These are phyloP conservation scores for Linnaemya tessellans DNA, from an alignment of 2,888 invertebrate species.

Conservation along the genomic window DNA sequence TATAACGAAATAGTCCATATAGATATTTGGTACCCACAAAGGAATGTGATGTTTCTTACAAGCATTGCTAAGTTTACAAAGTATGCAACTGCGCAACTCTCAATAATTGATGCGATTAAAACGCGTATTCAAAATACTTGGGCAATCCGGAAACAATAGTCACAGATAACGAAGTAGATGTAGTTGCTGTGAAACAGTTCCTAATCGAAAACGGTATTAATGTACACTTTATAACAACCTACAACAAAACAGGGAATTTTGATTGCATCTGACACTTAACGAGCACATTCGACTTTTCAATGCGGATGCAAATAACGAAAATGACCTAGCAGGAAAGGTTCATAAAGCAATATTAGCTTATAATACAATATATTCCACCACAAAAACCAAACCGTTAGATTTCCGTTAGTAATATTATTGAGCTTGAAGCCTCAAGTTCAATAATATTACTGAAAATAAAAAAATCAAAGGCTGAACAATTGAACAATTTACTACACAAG, in stretches of 20 bases:
- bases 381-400: constrained; percentile 26
- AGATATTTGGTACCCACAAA: constrained; percentile 2
- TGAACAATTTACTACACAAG: no score
- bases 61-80: background rate
- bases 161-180: constrained; percentile 62
- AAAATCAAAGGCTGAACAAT: no score
- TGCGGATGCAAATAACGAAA: constrained; percentile 6
- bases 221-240: constrained; percentile 49
- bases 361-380: constrained; percentile 24
- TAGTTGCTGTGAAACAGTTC: constrained; percentile 53
- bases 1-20: background rate
- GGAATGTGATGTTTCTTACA: constrained; percentile 1
- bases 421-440: no score
- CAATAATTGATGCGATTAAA: constrained; percentile 29
- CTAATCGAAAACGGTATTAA: constrained; percentile 38
- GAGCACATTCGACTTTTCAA: constrained; percentile 55
- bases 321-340: constrained; percentile 18
- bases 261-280: constrained; percentile 24
- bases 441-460: no score
- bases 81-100: constrained; percentile 33
- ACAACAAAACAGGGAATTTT: constrained; percentile 49
- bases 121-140: constrained; percentile 22
- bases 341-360: constrained; percentile 11
- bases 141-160: constrained; percentile 20
- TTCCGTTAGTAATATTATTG: no score